Evolutionary conservation across 1,140 invertebrate species (phyloP).

Genomic region (Drosophila burlai): DNA sequence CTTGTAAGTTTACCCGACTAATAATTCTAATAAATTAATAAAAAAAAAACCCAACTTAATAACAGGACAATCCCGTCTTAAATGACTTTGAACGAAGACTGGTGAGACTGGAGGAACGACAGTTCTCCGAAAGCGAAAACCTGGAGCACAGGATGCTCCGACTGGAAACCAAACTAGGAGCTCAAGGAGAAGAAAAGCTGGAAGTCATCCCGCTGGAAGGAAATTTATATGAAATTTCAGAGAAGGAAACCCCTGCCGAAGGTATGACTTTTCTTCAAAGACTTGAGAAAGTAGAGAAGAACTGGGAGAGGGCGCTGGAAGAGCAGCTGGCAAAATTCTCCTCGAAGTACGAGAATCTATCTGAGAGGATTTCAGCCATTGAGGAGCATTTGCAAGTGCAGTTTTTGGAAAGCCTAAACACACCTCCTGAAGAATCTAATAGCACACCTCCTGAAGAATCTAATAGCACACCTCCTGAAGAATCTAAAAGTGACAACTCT

Average conservation of each 20-base stretch:
- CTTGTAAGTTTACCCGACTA: not conserved
- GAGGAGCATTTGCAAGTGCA: not conserved
- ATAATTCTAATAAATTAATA: not conserved
- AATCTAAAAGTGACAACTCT: too few species aligned
- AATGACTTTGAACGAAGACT: slow-evolving; percentile 4
- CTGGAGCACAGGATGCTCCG: not conserved
- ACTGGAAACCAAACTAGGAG: not conserved
- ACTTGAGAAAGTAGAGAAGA: too few species aligned
- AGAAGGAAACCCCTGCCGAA: not conserved
- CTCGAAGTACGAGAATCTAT: not conserved
- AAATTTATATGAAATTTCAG: not conserved
- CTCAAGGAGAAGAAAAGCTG: not conserved
- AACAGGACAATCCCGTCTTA: not conserved
- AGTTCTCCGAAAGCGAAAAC: not conserved
- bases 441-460: too few species aligned
- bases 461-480: too few species aligned
- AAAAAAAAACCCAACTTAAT: not conserved
- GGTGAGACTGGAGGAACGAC: not conserved
- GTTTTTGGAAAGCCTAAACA: too few species aligned
- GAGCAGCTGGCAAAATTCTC: not conserved
- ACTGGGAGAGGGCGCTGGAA: not conserved
- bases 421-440: too few species aligned
- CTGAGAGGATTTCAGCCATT: not conserved
- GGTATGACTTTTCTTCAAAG: not conserved
- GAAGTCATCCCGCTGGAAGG: not conserved